phyloP scores from a whole-genome alignment of 1,140 invertebrate genomes.

The Parasteatoda tepidariorum region DNA sequence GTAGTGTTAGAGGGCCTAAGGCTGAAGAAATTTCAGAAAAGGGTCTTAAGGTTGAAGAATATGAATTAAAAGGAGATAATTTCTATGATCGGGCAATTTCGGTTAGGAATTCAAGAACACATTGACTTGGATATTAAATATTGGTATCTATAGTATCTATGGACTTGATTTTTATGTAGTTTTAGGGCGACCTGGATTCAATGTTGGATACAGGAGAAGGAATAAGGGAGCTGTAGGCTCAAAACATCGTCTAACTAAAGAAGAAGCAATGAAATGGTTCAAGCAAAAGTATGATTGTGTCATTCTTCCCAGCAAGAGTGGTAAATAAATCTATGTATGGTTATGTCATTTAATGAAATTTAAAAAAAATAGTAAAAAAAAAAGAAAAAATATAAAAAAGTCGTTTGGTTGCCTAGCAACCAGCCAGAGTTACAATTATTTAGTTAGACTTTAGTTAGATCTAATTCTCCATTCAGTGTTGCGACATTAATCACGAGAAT shows the following conservation, averaged over 20 bases:
- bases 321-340: too few relatives aligned
- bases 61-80: constrained; percentile 97
- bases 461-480: too few relatives aligned
- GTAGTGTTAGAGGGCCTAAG: constrained; percentile 97
- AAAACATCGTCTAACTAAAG: constrained; percentile 91
- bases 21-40: constrained; percentile 99
- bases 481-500: too few relatives aligned
- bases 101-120: constrained; percentile 99
- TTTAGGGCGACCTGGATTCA: constrained; percentile 95
- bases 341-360: too few relatives aligned
- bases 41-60: constrained; percentile 98
- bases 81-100: constrained; percentile 98
- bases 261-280: constrained; percentile 99
- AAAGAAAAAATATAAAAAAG: too few relatives aligned
- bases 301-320: constrained; percentile 81
- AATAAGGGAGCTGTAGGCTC: constrained; percentile 93
- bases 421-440: too few relatives aligned
- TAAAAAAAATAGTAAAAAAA: too few relatives aligned
- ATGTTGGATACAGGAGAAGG: constrained; percentile 91
- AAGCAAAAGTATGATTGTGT: constrained; percentile 98
- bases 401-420: too few relatives aligned
- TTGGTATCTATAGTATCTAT: constrained; percentile 97
- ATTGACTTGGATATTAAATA: constrained; percentile 99
- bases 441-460: too few relatives aligned
- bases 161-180: constrained; percentile 99